A percentile compares a stretch with the other conserved stretches of the same genome.
Evolutionary conservation across 2,888 invertebrate genomes (phyloP).

Genomic region (Melanophora roralis): DNA sequence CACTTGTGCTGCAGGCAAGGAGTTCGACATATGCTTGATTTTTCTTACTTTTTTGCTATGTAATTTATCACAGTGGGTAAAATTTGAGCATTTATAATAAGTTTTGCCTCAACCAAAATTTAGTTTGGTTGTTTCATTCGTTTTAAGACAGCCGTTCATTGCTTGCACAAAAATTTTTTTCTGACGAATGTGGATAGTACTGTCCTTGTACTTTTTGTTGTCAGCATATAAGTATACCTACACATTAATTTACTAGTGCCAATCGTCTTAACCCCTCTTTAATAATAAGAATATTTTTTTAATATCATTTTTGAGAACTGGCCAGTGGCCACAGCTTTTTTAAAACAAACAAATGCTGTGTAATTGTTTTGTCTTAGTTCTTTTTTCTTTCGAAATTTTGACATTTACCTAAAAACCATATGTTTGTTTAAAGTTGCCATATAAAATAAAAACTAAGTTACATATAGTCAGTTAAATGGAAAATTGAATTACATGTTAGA

Average conservation of each 20-base stretch:
- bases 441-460: neutral
- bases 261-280: neutral
- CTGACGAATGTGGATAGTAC: slow-evolving; percentile 52
- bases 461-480: too few relatives aligned
- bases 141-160: slow-evolving; percentile 8
- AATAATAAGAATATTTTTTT: neutral
- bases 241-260: slow-evolving; percentile 11
- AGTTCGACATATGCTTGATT: slow-evolving; percentile 58
- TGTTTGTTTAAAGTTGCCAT: slow-evolving; percentile 8
- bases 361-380: slow-evolving; percentile 10
- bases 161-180: slow-evolving; percentile 21
- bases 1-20: slow-evolving; percentile 35
- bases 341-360: slow-evolving; percentile 49
- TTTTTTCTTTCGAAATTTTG: neutral
- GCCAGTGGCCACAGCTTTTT: slow-evolving; percentile 24
- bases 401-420: slow-evolving; percentile 29
- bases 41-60: slow-evolving; percentile 36
- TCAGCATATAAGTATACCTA: neutral
- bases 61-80: slow-evolving; percentile 63
- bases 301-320: slow-evolving; percentile 20
- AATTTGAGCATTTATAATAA: slow-evolving; percentile 4
- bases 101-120: neutral
- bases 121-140: slow-evolving; percentile 14
- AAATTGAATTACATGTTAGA: too few relatives aligned
- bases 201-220: slow-evolving; percentile 3